Evolutionary conservation across 2,888 invertebrate species (phyloP).

Genomic region (Dolichopus griseipennis): DNA sequence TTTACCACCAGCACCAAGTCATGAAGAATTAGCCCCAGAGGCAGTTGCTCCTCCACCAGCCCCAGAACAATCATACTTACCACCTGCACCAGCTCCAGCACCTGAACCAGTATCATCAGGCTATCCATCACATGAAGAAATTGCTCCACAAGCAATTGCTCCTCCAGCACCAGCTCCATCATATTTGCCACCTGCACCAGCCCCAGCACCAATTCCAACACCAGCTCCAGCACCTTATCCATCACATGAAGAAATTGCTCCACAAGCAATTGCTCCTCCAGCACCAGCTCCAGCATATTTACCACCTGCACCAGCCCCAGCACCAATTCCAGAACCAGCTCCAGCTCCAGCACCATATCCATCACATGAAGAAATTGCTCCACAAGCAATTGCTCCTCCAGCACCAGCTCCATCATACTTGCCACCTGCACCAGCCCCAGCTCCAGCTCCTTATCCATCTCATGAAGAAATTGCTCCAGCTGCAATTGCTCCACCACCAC

Average conservation of each 20-base stretch:
- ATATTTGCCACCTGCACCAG: too few species aligned
- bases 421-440: background rate
- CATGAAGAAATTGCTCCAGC: too few species aligned
- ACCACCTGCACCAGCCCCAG: background rate
- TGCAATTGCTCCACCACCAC: background rate
- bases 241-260: too few species aligned
- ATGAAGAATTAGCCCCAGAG: background rate
- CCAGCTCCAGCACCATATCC: background rate
- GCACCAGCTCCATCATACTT: background rate
- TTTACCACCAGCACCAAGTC: background rate
- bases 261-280: background rate
- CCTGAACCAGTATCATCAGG: background rate
- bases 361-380: too few species aligned
- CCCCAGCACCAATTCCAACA: too few species aligned
- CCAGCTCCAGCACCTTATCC: too few species aligned
- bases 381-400: background rate
- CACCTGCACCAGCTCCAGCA: background rate
- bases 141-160: too few species aligned
- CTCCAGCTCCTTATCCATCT: too few species aligned
- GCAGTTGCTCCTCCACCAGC: background rate
- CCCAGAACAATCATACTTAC: background rate
- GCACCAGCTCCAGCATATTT: background rate
- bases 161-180: too few species aligned
- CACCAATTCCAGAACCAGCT: background rate
- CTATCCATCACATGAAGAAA: too few species aligned